Evolutionary conservation across 2,888 invertebrate species (phyloP), one percentile per base, ranked within the genome.

Genomic region (Cheilosia scutellata): DNA sequence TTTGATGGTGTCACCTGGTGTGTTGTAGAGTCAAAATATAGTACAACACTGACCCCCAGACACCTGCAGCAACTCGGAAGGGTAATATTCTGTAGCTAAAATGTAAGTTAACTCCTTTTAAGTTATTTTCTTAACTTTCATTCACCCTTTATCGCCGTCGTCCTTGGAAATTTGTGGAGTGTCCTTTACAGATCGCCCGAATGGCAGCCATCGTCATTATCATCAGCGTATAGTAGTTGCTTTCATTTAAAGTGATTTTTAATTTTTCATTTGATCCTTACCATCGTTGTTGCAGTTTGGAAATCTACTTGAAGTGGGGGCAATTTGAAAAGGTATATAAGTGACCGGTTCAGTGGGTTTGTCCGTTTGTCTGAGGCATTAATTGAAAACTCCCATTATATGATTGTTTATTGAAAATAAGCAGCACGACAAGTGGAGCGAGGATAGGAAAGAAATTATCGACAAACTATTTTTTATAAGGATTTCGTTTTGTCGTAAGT

Each of bases 111-210:
- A 76, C 70, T 58, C 82, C 42, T 79, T 72, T 37, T 20, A 65
- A 65, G 65, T 58, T 65, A 65, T 79, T 72, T 65, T 72, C 65
- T 71, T 33, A 63, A 82, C 70, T 76, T 76, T 63, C 51, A 76
- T 58, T 70, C 76, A 65, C 62, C 63, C 51, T 76, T 49, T 76
- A 74, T 68, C n/a, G 33, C 20, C 13, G 40, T 71, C 6, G 53
- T 31, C 49, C 33, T 63, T 20, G 11, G 13, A 40, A 40, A 42
- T 42, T 29, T 42, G 16, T 20, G 68, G 42, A 68, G 25, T 3
- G 5, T 57, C 16, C 37, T 57, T 47, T 70, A 11, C 27, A 9
- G 44, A 47, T 33, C 62, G 16, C 47, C 47, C 44, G 20, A 70
- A 16, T 4, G 47, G 47, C 9, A 9, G 42, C 20, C 27, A 62